These are phyloP conservation scores for Cottus gobio DNA, from an alignment of 2,113 vertebrate species.

Conservation along the genomic window DNA sequence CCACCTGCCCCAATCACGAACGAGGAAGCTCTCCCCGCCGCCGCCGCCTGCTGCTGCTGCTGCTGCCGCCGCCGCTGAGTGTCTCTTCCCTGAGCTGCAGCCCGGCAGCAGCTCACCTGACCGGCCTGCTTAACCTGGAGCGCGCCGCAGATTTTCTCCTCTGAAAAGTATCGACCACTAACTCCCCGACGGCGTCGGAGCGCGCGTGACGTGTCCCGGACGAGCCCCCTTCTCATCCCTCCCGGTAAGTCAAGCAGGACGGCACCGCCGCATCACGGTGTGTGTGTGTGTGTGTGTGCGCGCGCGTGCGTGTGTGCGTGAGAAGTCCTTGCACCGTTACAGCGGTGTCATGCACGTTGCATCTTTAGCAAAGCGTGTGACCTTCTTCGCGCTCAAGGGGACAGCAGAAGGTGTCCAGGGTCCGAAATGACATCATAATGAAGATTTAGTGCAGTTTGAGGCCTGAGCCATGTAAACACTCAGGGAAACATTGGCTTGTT, in stretches of 20 bases:
- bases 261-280: slow-evolving; percentile 50
- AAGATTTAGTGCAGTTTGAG: slow-evolving; percentile 32
- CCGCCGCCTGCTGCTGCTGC: slow-evolving; percentile 24
- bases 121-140: not conserved
- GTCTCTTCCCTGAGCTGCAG: slow-evolving; percentile 42
- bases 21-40: slow-evolving; percentile 41
- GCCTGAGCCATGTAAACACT: slow-evolving; percentile 9
- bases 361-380: not conserved
- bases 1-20: slow-evolving; percentile 76
- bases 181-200: slow-evolving; percentile 47
- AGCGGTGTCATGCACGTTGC: not conserved
- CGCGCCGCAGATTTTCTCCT: slow-evolving; percentile 45
- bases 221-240: slow-evolving; percentile 28
- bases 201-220: slow-evolving; percentile 52
- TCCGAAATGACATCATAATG: slow-evolving; percentile 44
- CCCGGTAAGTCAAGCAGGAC: slow-evolving; percentile 67
- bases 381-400: slow-evolving; percentile 6
- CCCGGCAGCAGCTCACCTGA: slow-evolving; percentile 34
- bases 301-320: not conserved
- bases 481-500: not conserved
- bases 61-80: not conserved
- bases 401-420: slow-evolving; percentile 39
- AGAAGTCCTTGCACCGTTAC: slow-evolving; percentile 27
- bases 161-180: slow-evolving; percentile 50
- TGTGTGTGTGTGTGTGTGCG: not conserved